Evolutionary conservation across 2,113 vertebrate species (phyloP), one percentile per base, ranked within the genome.

Genomic region (Eretmochelys imbricata): DNA sequence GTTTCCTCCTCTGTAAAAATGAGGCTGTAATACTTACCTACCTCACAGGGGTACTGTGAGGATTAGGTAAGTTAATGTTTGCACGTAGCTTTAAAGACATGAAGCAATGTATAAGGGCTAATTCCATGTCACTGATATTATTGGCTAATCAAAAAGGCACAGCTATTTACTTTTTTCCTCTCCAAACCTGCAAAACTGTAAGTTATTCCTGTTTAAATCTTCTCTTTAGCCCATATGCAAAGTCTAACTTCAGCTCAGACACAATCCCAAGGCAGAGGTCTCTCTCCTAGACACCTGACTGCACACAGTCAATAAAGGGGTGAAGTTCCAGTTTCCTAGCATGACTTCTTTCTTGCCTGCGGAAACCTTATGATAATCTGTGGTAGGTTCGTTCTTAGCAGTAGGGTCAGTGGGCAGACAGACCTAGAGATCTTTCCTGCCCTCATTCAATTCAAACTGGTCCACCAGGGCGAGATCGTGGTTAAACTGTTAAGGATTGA

Each of bases 391-490:
- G 11, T 57, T 42, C 49, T 79, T 12, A 75, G 57, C 65, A 9
- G 25, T 0, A 29, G n/a, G 69, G 27, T 13, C 0, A 0, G 46
- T 5, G 3, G 54, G 7, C n/a, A 82, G 48, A 3, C 48, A 42
- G 24, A 53, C 25, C 46, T 50, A 49, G 55, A 38, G 49, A 38
- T 38, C 53, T 54, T 54, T 46, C 25, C 65, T 72, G 10, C 8
- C 79, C 35, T 25, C 5, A 24, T 27, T 46, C 57, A 53, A 24
- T 5, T 53, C 16, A 29, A 51, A 53, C 75, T 80, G 57, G 38
- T 49, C 17, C n/a, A 57, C 72, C n/a, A 72, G 69, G 51, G 5
- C 12, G 19, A 53, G 6, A n/a, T 62, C 7, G 22, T 75, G 80
- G 35, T 53, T 84, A 31, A 19, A 87, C 11, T 48, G 27, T n/a